Percentiles rank a stretch among this genome's conserved stretches.
Conservation (phyloP, 2,113 vertebrate species). For the Dromas ardeola region DNA sequence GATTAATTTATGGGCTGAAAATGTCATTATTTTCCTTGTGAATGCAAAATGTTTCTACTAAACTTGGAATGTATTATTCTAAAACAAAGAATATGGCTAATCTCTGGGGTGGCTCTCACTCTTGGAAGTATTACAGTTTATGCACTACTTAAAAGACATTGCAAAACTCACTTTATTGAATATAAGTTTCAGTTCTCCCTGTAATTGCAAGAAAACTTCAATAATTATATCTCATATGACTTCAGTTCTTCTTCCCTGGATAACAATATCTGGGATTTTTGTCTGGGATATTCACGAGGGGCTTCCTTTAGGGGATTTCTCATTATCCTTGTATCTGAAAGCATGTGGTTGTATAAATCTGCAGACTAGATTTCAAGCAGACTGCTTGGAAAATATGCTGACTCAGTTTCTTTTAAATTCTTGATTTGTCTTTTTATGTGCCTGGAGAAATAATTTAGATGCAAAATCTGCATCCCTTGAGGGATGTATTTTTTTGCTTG, state of each 20-base stretch:
- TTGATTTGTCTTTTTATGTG: not conserved
- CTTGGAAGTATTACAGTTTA: not conserved
- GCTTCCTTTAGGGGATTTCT: not conserved
- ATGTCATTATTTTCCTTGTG: not conserved
- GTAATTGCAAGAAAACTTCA: not conserved
- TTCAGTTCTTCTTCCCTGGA: not conserved
- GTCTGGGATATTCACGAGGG: not conserved
- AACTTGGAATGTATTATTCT: not conserved
- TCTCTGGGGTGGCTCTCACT: not conserved
- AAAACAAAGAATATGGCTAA: not conserved
- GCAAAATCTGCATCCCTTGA: not conserved
- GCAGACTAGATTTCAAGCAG: not conserved
- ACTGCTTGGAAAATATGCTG: not conserved
- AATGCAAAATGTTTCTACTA: not conserved
- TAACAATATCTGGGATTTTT: not conserved
- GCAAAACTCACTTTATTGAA: not conserved
- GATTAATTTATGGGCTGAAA: not conserved
- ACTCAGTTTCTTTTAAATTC: not conserved
- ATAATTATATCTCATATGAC: not conserved
- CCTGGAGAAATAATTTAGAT: not conserved
- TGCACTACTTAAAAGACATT: not conserved
- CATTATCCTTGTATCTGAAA: not conserved
- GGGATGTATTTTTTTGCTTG: not conserved
- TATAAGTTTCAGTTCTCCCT: not conserved
- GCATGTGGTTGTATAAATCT: not conserved